These are phyloP conservation scores for Dicerorhinus sumatrensis DNA, from an alignment of 2,113 vertebrate genomes.

Conservation along the genomic window DNA sequence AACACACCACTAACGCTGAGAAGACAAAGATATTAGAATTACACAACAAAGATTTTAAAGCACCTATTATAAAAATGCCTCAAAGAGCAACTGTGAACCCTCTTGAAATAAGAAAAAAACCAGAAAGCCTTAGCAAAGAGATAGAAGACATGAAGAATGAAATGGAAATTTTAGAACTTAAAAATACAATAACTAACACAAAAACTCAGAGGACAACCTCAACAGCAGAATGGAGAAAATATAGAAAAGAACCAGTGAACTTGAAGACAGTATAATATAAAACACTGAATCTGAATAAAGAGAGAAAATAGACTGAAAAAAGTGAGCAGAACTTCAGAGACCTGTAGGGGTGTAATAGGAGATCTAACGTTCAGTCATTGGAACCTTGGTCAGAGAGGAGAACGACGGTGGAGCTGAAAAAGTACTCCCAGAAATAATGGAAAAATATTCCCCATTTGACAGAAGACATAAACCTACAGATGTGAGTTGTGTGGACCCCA, in stretches of 20 bases:
- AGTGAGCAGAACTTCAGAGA: neutral
- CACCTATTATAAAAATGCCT: neutral
- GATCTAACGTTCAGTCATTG: neutral
- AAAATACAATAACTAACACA: neutral
- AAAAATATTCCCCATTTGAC: no score
- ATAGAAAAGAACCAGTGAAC: neutral
- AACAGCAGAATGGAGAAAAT: neutral
- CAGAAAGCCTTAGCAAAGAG: neutral
- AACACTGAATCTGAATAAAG: neutral
- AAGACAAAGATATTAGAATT: neutral
- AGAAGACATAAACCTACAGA: no score
- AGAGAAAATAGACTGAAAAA: neutral
- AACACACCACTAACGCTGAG: neutral
- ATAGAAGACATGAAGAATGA: neutral
- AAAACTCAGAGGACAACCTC: neutral
- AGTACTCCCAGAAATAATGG: no score
- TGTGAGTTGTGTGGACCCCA: no score
- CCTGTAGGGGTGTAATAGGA: neutral
- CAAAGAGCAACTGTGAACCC: neutral
- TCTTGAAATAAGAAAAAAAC: neutral
- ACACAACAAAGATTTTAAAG: neutral
- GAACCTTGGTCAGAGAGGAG: neutral
- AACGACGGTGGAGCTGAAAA: neutral
- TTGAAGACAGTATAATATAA: neutral
- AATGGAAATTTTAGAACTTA: neutral